Base-by-base conservation (phyloP, 1,140 invertebrate genomes). In the Tetramorium parvispinum region DNA sequence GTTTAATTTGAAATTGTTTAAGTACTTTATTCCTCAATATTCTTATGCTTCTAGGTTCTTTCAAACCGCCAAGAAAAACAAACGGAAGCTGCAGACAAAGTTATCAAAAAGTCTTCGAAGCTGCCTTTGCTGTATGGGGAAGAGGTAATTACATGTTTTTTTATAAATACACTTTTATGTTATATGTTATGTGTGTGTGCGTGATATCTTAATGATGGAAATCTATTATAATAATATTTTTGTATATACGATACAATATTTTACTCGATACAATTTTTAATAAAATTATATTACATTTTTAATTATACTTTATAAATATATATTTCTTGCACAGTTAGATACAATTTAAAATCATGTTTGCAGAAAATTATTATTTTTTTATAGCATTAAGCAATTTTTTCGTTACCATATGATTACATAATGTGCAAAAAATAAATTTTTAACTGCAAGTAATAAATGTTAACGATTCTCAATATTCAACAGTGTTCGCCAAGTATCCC, bases 401-500 rank as follows among this genome's bases (percentile, higher is more conserved):
- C 2, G 0, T 8, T 13, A 1, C 8, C 5, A 37, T 55, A 32
- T 8, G 27, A 73, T 53, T 21, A 11, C 10, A 43, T 66, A 79
- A 79, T 6, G 2, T 32, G 3, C 2, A 11, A 7, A 32, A 37
- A 53, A 65, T 3, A 2, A 66, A 65, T 46, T 46, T 49, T n/a
- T 65, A 24, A 2, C 11, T 7, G 32, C 51, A n/a, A 49, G 4
- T 27, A 78, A 66, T 6, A 49, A 49, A 11, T 13, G 2, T 79
- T 61, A 59, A 73, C 8, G 13, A 11, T 57, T 57, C 59, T 88
- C 46, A 37, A 83, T 82, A 49, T 75, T 87, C 87, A 92, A 89
- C 82, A 94, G 96, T 96, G 83, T 97, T 97, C 92, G 97, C 98
- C 11, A 95, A 92, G 82, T 93, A 97, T 91, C 96, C 97, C 0